Base-by-base conservation (phyloP, 2,888 invertebrate genomes). In the Ormyrus pomaceus region DNA sequence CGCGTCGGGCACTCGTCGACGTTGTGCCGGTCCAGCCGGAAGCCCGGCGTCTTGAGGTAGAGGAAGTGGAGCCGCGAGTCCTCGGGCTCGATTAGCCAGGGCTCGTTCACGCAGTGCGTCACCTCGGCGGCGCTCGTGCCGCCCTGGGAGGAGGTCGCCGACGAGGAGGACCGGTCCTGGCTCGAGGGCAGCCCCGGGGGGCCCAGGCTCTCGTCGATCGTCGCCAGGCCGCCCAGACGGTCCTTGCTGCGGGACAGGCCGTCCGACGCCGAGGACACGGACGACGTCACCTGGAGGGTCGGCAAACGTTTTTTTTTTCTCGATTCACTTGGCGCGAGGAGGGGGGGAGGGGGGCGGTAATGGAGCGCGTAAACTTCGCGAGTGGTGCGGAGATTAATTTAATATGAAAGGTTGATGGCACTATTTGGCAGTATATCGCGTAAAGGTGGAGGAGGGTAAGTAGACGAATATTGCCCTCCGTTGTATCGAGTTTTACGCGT, bases 51-150 rank as follows among this genome's bases (percentile, higher is more conserved):
- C 89, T 94, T 94, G 8, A 96, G 91, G 86, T 95, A 95, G 59
- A 96, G 92, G 87, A 94, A 95, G 88, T 95, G 93, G 77, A 94
- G 94, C 68, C 92, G 92, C 0, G 94, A 92, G 83, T 95, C 94
- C 84, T 95, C 94, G 0, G 95, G 95, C 87, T 95, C 95, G 77
- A 96, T 94, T 0, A 95, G 91, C 95, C 95, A 96, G 0, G 95
- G 95, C 87, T 95, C 94, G 86, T 95, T 94, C 50, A 94, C 93
- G 88, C 95, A 95, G 77, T 92, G 92, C 0, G 88, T 88, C 0
- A 88, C 87, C 4, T 88, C 87, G 5, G 88, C 77, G 10, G 79
- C 77, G 45, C 68, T 71, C 13, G 73, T 48, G 3, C 72, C 69
- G 6, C 34, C 53, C 6, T 34, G 34, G 6, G 78, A 53, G 9